Percentiles rank a stretch among this genome's conserved stretches.
Conservation (phyloP, 2,797 vertebrate genomes). For the Anniella stebbinsi region DNA sequence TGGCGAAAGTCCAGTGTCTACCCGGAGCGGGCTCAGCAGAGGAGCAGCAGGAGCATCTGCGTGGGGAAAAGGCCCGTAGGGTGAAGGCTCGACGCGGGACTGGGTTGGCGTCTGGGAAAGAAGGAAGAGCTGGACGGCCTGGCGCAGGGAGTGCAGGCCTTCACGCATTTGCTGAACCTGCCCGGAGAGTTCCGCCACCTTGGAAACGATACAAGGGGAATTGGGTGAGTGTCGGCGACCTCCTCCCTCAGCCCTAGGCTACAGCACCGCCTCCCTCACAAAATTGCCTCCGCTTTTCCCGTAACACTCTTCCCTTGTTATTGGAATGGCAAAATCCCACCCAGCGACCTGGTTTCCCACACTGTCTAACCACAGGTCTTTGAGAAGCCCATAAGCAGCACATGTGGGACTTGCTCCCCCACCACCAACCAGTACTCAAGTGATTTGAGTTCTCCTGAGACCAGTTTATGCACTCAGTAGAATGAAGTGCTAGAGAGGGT, state of each 20-base stretch:
- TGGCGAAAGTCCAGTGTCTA: constrained; percentile 68
- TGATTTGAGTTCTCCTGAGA: no score
- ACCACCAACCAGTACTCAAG: background rate
- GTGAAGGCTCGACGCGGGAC: background rate
- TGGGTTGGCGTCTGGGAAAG: constrained; percentile 48
- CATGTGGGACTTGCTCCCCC: background rate
- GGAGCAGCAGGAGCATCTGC: background rate
- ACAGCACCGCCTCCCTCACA: background rate
- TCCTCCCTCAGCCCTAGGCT: background rate
- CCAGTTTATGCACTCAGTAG: background rate
- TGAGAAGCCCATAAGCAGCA: background rate
- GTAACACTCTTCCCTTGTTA: background rate
- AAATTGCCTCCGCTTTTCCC: background rate
- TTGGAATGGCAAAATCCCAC: background rate
- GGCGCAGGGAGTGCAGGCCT: constrained; percentile 74
- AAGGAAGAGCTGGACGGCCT: constrained; percentile 74
- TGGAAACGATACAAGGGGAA: background rate
- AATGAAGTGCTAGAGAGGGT: background rate
- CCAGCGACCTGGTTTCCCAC: background rate
- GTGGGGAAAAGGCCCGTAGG: background rate
- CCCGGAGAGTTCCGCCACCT: constrained; percentile 76
- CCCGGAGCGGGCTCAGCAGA: constrained; percentile 70
- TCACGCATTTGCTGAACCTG: constrained; percentile 79
- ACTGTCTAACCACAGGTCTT: background rate
- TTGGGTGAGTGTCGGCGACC: background rate